Percentiles rank a stretch among this genome's conserved stretches.
Conservation (phyloP, 1,140 invertebrate genomes). For the Limonius californicus region DNA sequence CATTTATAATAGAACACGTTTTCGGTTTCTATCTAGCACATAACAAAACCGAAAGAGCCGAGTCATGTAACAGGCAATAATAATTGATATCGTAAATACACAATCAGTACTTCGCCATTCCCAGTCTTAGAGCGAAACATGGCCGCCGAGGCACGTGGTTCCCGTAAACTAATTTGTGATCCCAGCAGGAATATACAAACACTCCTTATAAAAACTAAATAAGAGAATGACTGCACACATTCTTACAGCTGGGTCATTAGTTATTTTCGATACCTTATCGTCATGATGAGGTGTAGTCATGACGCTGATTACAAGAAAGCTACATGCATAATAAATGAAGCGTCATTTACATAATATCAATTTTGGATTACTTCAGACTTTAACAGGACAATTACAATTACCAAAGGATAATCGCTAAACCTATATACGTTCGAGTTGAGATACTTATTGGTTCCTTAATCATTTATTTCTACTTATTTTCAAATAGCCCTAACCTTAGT, state of each 20-base stretch:
- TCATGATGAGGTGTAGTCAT: slow-evolving; percentile 34
- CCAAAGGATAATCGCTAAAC: too few species aligned
- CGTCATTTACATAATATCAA: background rate
- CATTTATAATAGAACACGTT: slow-evolving; percentile 26
- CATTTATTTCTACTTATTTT: too few species aligned
- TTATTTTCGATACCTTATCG: slow-evolving; percentile 45
- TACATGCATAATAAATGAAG: slow-evolving; percentile 2
- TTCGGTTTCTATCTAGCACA: slow-evolving; percentile 24
- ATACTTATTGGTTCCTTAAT: too few species aligned
- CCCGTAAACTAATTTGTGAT: slow-evolving; percentile 61
- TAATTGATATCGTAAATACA: slow-evolving; percentile 39
- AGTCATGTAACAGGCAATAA: slow-evolving; percentile 38
- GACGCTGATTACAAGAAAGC: slow-evolving; percentile 23
- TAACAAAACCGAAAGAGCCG: slow-evolving; percentile 12
- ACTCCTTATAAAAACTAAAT: slow-evolving; percentile 54
- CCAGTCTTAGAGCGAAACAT: slow-evolving; percentile 10
- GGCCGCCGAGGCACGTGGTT: slow-evolving; percentile 34
- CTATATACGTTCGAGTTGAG: too few species aligned
- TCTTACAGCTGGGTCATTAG: slow-evolving; percentile 47
- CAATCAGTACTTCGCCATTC: slow-evolving; percentile 16
- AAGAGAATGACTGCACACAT: slow-evolving; percentile 60
- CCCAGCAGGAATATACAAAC: slow-evolving; percentile 61
- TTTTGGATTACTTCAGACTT: background rate
- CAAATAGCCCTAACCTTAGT: too few species aligned
- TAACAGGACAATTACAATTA: background rate